Conservation (phyloP, 1,140 invertebrate genomes). For the Trinorchestia longiramus region DNA sequence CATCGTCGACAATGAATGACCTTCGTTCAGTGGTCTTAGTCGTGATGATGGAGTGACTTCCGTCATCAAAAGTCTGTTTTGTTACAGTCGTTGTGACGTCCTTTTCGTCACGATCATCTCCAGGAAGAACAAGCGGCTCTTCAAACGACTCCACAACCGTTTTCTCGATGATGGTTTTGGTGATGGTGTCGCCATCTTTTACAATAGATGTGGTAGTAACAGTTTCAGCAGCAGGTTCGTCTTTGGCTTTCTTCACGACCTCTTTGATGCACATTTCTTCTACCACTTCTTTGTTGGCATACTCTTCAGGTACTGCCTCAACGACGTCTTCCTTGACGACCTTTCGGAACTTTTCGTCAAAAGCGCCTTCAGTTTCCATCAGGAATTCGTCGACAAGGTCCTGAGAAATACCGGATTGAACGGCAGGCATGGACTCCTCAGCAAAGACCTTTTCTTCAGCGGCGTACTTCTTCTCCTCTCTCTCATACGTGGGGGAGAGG, state of each 20-base stretch:
- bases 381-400: conserved; percentile 40
- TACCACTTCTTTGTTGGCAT: conserved; percentile 57
- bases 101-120: conserved; percentile 57
- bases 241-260: conserved; percentile 57
- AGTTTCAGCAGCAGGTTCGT: conserved; percentile 58
- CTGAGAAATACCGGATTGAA: conserved; percentile 6
- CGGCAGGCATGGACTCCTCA: conserved; percentile 6
- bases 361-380: conserved; percentile 64
- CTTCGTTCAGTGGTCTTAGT: conserved; percentile 59
- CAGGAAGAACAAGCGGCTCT: conserved; percentile 44
- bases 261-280: conserved; percentile 66
- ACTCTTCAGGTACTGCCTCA: conserved; percentile 58
- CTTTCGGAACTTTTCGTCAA: conserved; percentile 62
- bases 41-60: conserved; percentile 49
- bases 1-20: conserved; percentile 60
- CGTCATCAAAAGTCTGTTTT: conserved; percentile 60
- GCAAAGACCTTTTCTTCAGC: conserved; percentile 78
- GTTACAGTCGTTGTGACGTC: conserved; percentile 56
- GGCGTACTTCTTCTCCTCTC: conserved; percentile 79
- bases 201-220: conserved; percentile 53
- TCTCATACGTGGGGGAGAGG: conserved; percentile 70
- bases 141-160: conserved; percentile 30
- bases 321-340: conserved; percentile 62
- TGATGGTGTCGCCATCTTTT: neutral
- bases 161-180: neutral